Conservation (phyloP, 2,797 vertebrate genomes). For the Cirrhinus mrigala region DNA sequence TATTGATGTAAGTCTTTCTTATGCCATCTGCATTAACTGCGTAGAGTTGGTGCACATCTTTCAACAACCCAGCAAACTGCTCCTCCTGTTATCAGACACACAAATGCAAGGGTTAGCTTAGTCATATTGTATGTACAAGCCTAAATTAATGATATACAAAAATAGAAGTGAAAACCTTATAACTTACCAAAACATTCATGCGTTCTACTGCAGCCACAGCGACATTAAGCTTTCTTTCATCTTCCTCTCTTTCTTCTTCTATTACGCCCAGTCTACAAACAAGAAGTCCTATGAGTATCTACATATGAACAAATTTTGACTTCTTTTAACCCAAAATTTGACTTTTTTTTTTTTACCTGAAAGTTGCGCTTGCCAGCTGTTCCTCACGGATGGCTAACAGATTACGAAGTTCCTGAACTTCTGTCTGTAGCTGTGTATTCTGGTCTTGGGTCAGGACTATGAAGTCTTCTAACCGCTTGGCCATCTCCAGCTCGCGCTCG, state of each 20-base stretch:
- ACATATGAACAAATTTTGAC: neutral
- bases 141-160: neutral
- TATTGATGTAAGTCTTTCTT: constrained; percentile 63
- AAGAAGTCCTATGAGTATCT: constrained; percentile 2
- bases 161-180: neutral
- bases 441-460: constrained; percentile 80
- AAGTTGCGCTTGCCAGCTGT: constrained; percentile 75
- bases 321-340: neutral
- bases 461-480: constrained; percentile 79
- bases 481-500: constrained; percentile 83
- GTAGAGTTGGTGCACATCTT: constrained; percentile 69
- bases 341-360: constrained; percentile 74
- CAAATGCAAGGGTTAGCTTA: constrained; percentile 15
- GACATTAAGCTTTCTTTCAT: constrained; percentile 76
- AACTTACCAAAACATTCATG: constrained; percentile 79
- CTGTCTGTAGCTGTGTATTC: constrained; percentile 75
- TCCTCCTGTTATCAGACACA: constrained; percentile 76
- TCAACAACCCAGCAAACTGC: constrained; percentile 78
- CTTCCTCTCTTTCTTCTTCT: constrained; percentile 83
- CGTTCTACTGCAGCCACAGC: constrained; percentile 79
- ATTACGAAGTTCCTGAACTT: constrained; percentile 72
- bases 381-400: constrained; percentile 76
- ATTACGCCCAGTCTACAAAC: constrained; percentile 79
- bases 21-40: constrained; percentile 53
- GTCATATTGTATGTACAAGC: neutral